These are phyloP conservation scores for Neotoxoptera formosana DNA, from an alignment of 1,140 invertebrate species.

Conservation along the genomic window DNA sequence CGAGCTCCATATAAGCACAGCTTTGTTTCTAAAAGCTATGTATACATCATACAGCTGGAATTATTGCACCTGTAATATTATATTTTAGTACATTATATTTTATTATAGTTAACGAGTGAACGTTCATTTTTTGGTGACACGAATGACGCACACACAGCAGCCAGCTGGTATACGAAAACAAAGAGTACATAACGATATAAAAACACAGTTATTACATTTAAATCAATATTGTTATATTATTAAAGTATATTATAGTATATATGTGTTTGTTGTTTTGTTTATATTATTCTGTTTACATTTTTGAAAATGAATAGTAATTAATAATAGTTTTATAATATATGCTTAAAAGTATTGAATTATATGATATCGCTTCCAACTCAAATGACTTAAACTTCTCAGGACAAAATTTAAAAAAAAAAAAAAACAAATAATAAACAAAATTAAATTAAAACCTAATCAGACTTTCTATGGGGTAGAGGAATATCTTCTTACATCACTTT, in stretches of 20 bases:
- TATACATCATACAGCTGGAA: neutral
- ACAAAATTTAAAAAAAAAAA: constrained; percentile 4
- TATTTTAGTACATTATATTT: neutral
- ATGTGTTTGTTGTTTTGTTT: neutral
- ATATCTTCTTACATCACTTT: constrained; percentile 9
- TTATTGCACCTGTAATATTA: neutral
- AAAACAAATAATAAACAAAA: constrained; percentile 59
- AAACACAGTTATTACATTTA: neutral
- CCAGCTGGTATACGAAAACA: neutral
- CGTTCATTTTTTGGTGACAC: neutral
- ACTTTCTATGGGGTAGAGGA: constrained; percentile 56
- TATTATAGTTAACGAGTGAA: neutral
- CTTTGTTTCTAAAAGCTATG: neutral
- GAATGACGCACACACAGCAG: neutral
- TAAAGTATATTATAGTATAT: constrained; percentile 20
- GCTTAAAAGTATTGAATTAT: constrained; percentile 30
- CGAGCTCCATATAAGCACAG: neutral
- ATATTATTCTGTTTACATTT: constrained; percentile 38
- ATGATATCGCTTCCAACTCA: constrained; percentile 28
- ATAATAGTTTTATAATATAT: constrained; percentile 12
- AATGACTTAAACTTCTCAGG: constrained; percentile 13
- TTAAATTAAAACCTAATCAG: constrained; percentile 58
- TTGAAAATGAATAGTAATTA: constrained; percentile 21
- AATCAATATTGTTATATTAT: neutral
- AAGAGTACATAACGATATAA: neutral